Conservation (phyloP, 2,888 invertebrate genomes). For the Netelia inedita region DNA sequence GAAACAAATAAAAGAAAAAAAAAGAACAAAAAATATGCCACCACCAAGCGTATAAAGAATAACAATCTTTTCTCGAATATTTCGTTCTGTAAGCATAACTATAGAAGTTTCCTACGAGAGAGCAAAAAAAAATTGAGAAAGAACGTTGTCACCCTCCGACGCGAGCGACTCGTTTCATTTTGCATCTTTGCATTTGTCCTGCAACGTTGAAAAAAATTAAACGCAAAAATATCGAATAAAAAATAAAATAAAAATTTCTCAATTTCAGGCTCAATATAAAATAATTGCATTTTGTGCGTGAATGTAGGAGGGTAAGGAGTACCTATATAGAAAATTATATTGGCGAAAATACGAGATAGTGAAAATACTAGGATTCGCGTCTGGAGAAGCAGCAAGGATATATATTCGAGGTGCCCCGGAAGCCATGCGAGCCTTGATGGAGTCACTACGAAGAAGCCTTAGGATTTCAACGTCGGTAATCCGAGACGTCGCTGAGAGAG, state of each 20-base stretch:
- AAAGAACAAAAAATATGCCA: not conserved
- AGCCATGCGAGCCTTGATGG: conserved; percentile 70
- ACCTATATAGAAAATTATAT: not conserved
- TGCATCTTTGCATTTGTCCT: too few species aligned
- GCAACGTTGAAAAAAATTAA: too few species aligned
- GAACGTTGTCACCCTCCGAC: too few species aligned
- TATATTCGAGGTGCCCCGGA: conserved; percentile 36
- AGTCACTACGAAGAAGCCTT: conserved; percentile 71
- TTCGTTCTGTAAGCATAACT: not conserved
- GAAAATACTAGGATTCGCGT: conserved; percentile 62
- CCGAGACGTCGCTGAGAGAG: conserved; percentile 48
- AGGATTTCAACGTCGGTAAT: conserved; percentile 70
- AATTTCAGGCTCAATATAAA: too few species aligned
- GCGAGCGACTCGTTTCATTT: too few species aligned
- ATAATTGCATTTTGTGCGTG: too few species aligned
- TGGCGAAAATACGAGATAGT: conserved; percentile 37
- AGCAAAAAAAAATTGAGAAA: too few species aligned
- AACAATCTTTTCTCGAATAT: not conserved
- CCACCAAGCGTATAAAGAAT: not conserved
- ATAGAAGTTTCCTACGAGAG: too few species aligned
- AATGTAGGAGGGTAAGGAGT: too few species aligned
- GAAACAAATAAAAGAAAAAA: not conserved
- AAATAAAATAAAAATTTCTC: too few species aligned
- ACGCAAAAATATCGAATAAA: too few species aligned
- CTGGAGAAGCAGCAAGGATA: conserved; percentile 45